Conservation (phyloP, 2,888 invertebrate genomes). For the Volucella bombylans region DNA sequence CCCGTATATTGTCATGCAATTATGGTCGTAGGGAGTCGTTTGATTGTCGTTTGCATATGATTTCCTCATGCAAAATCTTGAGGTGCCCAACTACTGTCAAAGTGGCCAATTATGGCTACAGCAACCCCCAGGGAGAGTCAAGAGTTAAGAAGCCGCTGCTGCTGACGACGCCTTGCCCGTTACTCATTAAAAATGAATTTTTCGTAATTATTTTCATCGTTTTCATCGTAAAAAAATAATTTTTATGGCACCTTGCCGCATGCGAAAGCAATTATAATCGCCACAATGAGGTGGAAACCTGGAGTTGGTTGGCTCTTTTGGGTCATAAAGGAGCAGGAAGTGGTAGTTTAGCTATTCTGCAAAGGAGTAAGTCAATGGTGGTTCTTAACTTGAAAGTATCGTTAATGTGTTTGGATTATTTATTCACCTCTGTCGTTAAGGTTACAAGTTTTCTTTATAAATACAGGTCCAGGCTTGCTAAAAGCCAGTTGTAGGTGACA, state of each 20-base stretch:
- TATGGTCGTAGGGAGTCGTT: conserved; percentile 49
- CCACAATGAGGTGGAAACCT: conserved; percentile 23
- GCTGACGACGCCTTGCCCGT: background rate
- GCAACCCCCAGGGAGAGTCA: background rate
- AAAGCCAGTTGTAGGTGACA: too few relatives aligned
- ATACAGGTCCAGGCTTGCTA: too few relatives aligned
- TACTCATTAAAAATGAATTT: conserved; percentile 47
- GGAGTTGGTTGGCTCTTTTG: background rate
- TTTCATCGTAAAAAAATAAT: conserved; percentile 59
- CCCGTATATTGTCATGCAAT: conserved; percentile 44
- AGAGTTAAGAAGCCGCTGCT: conserved; percentile 17
- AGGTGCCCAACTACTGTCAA: conserved; percentile 23
- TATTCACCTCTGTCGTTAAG: too few relatives aligned
- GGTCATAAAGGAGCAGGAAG: too few relatives aligned
- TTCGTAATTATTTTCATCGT: conserved; percentile 62
- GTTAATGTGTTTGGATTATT: too few relatives aligned
- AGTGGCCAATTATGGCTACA: conserved; percentile 49
- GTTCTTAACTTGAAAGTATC: too few relatives aligned
- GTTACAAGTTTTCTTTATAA: too few relatives aligned
- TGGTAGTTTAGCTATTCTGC: too few relatives aligned
- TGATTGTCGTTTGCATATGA: conserved; percentile 59
- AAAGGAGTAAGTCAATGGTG: too few relatives aligned
- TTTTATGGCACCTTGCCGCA: conserved; percentile 54
- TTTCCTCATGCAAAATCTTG: conserved; percentile 8
- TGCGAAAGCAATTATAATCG: conserved; percentile 56